phyloP scores from a whole-genome alignment of 2,113 vertebrate genomes.

The Lycocorax pyrrhopterus region DNA sequence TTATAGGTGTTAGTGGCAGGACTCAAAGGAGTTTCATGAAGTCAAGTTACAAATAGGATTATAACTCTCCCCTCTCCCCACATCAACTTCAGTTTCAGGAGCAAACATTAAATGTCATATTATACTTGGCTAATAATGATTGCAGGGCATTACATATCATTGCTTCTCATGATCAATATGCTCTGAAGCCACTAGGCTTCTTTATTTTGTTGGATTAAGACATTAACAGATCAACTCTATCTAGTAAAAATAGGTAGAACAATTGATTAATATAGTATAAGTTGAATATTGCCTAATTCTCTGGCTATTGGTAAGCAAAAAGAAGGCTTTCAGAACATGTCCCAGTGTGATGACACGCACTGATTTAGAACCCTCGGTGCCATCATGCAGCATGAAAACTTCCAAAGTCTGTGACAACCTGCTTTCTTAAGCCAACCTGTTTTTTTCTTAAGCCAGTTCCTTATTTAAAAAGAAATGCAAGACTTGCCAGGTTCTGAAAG shows the following conservation, averaged over 20 bases:
- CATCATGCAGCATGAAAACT: background rate
- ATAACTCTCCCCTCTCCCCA: fast-evolving
- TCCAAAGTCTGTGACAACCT: background rate
- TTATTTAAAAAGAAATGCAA: background rate
- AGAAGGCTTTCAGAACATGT: background rate
- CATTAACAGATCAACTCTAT: background rate
- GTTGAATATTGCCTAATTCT: background rate
- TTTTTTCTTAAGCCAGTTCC: background rate
- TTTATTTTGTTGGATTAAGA: background rate
- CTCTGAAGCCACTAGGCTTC: background rate
- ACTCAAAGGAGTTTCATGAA: background rate
- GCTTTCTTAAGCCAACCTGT: background rate
- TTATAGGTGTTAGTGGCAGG: background rate
- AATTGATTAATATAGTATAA: background rate
- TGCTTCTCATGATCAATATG: background rate
- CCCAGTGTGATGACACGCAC: fast-evolving
- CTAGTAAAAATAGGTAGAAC: background rate
- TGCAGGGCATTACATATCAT: background rate
- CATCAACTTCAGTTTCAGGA: background rate
- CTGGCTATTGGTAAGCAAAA: background rate
- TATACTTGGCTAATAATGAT: background rate
- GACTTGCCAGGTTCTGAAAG: background rate
- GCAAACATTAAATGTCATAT: background rate
- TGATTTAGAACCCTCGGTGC: background rate
- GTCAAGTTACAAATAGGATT: background rate